Base-by-base conservation (phyloP, 2,113 vertebrate species). In the Dendrocopos noguchii region DNA sequence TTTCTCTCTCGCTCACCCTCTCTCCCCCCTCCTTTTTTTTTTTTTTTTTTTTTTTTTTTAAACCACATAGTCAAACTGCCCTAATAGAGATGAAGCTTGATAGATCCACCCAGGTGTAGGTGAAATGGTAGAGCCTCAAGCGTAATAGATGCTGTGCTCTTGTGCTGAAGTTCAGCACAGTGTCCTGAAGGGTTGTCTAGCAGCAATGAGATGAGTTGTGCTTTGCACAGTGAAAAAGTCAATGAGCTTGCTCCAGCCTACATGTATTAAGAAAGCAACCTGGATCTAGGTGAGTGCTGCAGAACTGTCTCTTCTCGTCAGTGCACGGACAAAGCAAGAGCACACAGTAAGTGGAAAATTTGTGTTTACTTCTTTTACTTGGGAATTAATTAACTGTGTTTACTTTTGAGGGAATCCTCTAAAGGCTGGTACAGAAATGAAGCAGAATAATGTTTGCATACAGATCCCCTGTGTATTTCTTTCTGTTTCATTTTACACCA, bases 61-160 rank as follows among this genome's bases (percentile, higher is more conserved):
- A 97, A 95, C 92, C 90, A 92, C 95, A 93, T 91, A 98, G 94
- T 94, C 96, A 96, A 96, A 95, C 95, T 3, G 24, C 94, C 95
- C 95, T 97, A 97, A 97, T 97, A 97, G 97, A 97, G 97, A 97
- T 96, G 97, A 96, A 93, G 97, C 97, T 95, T 97, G 96, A 97
- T 97, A 97, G 97, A 97, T 96, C 95, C 94, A 97, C 97, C 98
- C 98, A 98, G 98, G 98, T 98, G 98, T 96, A 97, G 97, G 95
- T 98, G 96, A 97, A 97, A 98, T 96, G 96, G 95, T 95, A 96
- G 95, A 97, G 97, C 96, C 97, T 95, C 96, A 6, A 95, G 96
- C 92, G 36, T 95, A 97, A 97, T 95, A 95, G 95, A 96, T 95
- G 93, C 97, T 8, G 96, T 85, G 97, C 91, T 97, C 94, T 94